Conservation (phyloP, 2,797 vertebrate genomes). For the Alca torda region DNA sequence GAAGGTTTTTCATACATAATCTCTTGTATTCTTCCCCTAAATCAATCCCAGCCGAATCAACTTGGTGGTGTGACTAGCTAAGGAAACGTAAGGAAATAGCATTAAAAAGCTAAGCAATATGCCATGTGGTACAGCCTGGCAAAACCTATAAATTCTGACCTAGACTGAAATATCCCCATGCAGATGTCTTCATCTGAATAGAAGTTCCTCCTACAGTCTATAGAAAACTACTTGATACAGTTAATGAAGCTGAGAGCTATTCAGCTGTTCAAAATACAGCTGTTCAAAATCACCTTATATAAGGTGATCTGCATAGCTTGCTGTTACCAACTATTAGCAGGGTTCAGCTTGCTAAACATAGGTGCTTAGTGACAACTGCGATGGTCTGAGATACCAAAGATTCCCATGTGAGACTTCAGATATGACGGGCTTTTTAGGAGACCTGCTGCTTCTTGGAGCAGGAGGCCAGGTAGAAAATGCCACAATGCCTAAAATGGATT, state of each 20-base stretch:
- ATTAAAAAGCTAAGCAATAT: not conserved
- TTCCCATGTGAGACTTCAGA: not conserved
- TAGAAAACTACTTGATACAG: not conserved
- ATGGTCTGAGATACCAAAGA: not conserved
- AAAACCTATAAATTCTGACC: not conserved
- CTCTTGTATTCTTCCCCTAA: not conserved
- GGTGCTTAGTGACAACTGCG: not conserved
- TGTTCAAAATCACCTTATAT: too few relatives aligned
- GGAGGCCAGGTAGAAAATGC: not conserved
- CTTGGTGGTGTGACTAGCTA: not conserved
- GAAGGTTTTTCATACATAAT: not conserved
- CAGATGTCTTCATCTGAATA: not conserved
- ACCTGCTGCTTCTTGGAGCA: not conserved
- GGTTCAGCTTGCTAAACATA: not conserved
- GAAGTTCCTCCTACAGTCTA: not conserved
- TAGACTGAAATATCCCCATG: not conserved
- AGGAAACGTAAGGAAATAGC: not conserved
- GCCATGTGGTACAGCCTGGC: not conserved
- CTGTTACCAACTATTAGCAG: not conserved
- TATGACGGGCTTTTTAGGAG: not conserved
- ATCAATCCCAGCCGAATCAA: not conserved
- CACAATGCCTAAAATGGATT: not conserved
- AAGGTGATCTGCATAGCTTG: not conserved
- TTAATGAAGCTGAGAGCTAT: not conserved
- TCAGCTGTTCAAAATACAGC: not conserved